Percentiles rank a stretch among this genome's conserved stretches.
phyloP scores from a whole-genome alignment of 2,113 vertebrate species.

The Lipophrys pholis region DNA sequence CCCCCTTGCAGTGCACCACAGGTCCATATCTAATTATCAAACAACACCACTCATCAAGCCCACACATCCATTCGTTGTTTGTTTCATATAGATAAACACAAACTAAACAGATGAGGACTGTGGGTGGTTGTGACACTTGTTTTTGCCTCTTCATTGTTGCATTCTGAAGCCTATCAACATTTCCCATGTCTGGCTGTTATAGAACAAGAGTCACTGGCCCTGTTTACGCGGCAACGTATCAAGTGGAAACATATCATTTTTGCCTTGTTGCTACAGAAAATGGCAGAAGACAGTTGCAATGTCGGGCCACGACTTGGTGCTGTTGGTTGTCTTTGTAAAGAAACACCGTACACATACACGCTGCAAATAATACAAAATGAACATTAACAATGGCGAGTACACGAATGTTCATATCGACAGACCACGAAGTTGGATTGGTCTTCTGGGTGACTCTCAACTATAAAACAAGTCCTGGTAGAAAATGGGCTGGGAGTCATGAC shows the following conservation, averaged over 20 bases:
- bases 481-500: too few species aligned
- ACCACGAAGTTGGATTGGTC: too few species aligned
- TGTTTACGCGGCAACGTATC: neutral
- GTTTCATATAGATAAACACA: slow-evolving; percentile 35
- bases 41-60: slow-evolving; percentile 36
- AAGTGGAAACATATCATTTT: neutral
- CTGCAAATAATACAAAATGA: too few species aligned
- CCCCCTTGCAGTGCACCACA: slow-evolving; percentile 4
- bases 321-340: too few species aligned
- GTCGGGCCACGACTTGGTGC: too few species aligned
- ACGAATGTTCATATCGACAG: too few species aligned
- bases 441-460: too few species aligned
- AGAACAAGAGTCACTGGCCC: neutral
- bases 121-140: slow-evolving; percentile 30
- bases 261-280: neutral
- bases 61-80: slow-evolving; percentile 38
- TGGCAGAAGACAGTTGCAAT: too few species aligned
- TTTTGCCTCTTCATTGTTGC: slow-evolving; percentile 24
- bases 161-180: neutral
- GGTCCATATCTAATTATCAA: slow-evolving; percentile 43
- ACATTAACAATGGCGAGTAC: too few species aligned
- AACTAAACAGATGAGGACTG: slow-evolving; percentile 24
- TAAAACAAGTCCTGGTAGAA: too few species aligned
- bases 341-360: too few species aligned
- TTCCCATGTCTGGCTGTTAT: neutral